A percentile compares a stretch with the other conserved stretches of the same genome.
Evolutionary conservation across 2,797 vertebrate species (phyloP).

Genomic region (Borostomias antarcticus): DNA sequence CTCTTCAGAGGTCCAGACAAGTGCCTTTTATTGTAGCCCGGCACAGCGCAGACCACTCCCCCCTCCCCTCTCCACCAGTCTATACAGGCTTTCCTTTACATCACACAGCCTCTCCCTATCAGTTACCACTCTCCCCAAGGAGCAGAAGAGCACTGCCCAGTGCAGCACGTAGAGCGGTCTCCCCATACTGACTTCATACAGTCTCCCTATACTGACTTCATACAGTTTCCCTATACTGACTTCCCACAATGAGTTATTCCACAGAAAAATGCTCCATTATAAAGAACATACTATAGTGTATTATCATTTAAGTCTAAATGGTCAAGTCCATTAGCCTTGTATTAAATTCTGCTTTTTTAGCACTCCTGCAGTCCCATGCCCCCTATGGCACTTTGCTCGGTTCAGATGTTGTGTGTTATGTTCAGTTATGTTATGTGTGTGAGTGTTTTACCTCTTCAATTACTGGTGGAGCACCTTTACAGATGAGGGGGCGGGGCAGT

Average conservation of each 20-base stretch:
- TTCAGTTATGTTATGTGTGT: not conserved
- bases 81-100: conserved; percentile 52
- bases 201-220: not conserved
- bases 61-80: conserved; percentile 64
- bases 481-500: not conserved
- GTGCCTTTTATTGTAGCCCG: conserved; percentile 80
- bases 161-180: too few relatives aligned
- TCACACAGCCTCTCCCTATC: conserved; percentile 7
- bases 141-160: not conserved
- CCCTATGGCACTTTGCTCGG: not conserved
- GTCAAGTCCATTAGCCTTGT: not conserved
- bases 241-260: not conserved
- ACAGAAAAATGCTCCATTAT: too few relatives aligned
- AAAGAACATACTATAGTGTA: too few relatives aligned
- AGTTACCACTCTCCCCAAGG: conserved; percentile 25
- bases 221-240: not conserved
- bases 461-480: not conserved
- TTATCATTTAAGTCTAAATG: not conserved
- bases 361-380: not conserved
- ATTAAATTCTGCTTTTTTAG: not conserved
- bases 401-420: too few relatives aligned
- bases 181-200: not conserved
- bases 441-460: not conserved
- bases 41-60: conserved; percentile 77
- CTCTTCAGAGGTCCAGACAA: conserved; percentile 72